A percentile compares a stretch with the other conserved stretches of the same genome.
These are phyloP conservation scores for Panorpa germanica DNA, from an alignment of 2,888 invertebrate genomes.

Conservation along the genomic window DNA sequence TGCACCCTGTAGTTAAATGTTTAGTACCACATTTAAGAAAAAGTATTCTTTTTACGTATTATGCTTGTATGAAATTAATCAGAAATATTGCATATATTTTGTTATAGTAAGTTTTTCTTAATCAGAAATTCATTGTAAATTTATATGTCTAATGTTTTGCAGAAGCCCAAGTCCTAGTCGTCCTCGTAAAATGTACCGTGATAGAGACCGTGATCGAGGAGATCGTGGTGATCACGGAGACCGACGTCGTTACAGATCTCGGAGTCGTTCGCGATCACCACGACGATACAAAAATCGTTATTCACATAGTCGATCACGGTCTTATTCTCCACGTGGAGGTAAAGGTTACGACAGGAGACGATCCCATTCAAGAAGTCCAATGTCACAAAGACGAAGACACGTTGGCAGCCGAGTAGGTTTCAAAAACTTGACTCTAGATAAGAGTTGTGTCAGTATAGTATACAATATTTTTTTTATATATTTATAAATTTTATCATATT, in stretches of 20 bases:
- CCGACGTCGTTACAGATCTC: conserved; percentile 26
- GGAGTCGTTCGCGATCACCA: conserved; percentile 41
- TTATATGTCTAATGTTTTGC: too few species aligned
- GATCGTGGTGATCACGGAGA: conserved; percentile 23
- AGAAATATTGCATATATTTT: too few species aligned
- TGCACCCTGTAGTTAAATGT: too few species aligned
- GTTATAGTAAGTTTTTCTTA: too few species aligned
- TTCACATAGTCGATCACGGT: conserved; percentile 43
- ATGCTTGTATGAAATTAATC: too few species aligned
- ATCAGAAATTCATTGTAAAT: too few species aligned
- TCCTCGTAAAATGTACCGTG: too few species aligned
- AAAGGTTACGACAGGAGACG: conserved; percentile 38
- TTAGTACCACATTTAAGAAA: too few species aligned
- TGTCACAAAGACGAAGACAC: conserved; percentile 64
- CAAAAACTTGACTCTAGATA: not conserved
- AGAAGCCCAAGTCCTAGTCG: too few species aligned
- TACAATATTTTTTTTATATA: too few species aligned
- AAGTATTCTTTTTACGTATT: too few species aligned
- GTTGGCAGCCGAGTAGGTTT: conserved; percentile 47
- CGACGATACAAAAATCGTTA: conserved; percentile 32
- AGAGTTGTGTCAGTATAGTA: not conserved
- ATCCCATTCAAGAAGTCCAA: conserved; percentile 57
- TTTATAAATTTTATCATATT: too few species aligned
- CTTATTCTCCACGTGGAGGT: conserved; percentile 38
- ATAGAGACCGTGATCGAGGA: conserved; percentile 21